Conservation (phyloP, 35 echinoderm and acorn worm genomes). For the Chiridota heheva region DNA sequence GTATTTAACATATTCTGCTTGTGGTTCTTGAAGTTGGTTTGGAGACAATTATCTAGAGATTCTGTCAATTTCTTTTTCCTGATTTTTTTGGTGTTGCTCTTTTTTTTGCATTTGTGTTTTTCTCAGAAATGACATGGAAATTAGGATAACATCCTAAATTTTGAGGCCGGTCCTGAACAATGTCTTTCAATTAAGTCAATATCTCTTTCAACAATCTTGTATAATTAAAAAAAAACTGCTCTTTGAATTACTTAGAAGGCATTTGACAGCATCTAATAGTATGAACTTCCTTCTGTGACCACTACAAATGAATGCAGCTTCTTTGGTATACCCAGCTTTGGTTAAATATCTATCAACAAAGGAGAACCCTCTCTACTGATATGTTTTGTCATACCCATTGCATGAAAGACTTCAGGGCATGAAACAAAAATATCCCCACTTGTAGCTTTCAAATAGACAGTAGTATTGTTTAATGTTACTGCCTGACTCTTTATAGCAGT, state of each 20-base stretch:
- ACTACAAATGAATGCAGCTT: background rate
- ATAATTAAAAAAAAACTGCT: background rate
- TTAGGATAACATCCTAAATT: no score
- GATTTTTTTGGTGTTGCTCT: no score
- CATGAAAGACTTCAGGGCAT: background rate
- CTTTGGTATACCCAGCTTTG: background rate
- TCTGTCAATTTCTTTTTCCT: background rate
- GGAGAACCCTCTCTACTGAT: background rate
- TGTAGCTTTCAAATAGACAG: no score
- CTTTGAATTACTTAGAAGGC: background rate
- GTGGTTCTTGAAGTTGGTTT: background rate
- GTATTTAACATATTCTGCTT: background rate
- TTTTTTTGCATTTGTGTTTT: no score
- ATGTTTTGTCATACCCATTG: conserved; percentile 1
- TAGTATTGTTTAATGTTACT: no score
- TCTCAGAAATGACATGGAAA: no score
- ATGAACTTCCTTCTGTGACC: background rate
- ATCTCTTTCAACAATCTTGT: background rate
- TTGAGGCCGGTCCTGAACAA: no score
- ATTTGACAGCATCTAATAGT: background rate
- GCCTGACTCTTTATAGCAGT: no score
- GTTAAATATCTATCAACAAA: background rate
- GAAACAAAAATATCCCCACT: background rate
- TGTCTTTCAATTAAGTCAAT: no score
- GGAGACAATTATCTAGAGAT: background rate